Conservation (phyloP, 2,113 vertebrate species). For the Falco punctatus region DNA sequence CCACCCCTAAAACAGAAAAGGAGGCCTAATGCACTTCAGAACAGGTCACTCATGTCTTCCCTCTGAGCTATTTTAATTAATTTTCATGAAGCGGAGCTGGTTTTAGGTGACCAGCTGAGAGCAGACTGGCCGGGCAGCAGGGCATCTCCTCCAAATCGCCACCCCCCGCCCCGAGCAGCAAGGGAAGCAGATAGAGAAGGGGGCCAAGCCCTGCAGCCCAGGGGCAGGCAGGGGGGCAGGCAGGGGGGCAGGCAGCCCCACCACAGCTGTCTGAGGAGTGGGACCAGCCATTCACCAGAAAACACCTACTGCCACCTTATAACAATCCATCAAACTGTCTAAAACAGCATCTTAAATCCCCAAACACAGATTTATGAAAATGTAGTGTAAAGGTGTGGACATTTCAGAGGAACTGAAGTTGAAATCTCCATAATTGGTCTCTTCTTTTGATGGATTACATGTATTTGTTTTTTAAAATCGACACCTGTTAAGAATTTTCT, state of each 20-base stretch:
- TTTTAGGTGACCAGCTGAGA: neutral
- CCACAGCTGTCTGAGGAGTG: accelerated
- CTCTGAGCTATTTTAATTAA: neutral
- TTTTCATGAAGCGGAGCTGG: neutral
- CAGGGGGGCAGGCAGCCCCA: neutral
- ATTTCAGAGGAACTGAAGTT: neutral
- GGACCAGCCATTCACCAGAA: neutral
- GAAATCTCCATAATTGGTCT: neutral
- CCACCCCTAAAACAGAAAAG: neutral
- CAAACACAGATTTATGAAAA: neutral
- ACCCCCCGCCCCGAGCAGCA: accelerated
- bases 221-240: neutral
- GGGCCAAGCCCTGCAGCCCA: neutral
- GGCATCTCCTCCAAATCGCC: neutral
- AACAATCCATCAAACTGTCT: neutral
- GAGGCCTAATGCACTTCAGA: neutral
- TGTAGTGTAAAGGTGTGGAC: neutral
- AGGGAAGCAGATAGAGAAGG: neutral
- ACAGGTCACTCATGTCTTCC: neutral
- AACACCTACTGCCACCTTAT: neutral
- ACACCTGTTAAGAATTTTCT: neutral
- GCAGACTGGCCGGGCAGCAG: neutral
- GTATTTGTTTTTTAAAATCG: neutral
- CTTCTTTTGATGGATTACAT: neutral
- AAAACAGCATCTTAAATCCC: neutral